Evolutionary conservation across 2,797 vertebrate genomes (phyloP).

Genomic region (Bradypodion ventrale): DNA sequence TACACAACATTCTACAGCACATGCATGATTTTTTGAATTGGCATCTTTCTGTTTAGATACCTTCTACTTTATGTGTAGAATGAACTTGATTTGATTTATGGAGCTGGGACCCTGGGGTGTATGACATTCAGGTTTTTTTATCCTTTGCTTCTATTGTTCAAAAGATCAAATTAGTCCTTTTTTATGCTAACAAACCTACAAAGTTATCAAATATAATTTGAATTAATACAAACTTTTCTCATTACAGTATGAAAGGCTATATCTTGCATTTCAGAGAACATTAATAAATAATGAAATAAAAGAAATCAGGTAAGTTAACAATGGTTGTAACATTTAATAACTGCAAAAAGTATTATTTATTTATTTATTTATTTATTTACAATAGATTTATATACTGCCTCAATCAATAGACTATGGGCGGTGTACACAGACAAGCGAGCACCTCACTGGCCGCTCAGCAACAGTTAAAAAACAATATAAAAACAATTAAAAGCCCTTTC

Average conservation of each 20-base stretch:
- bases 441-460: no score
- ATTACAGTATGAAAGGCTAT: constrained; percentile 88
- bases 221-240: constrained; percentile 40
- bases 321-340: constrained; percentile 23
- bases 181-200: constrained; percentile 10
- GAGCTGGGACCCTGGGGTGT: not conserved
- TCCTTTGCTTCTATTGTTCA: not conserved
- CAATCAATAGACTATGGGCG: no score
- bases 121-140: not conserved
- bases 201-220: constrained; percentile 41
- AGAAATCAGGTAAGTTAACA: constrained; percentile 81
- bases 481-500: no score
- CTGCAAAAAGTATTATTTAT: not conserved
- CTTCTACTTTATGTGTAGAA: not conserved
- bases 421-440: no score
- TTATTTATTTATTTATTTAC: no score
- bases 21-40: not conserved
- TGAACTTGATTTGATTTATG: not conserved
- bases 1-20: not conserved
- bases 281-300: constrained; percentile 81
- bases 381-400: no score
- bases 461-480: no score
- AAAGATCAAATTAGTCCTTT: not conserved
- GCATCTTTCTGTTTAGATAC: not conserved
- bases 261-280: constrained; percentile 87